Conservation (phyloP, 2,888 invertebrate species). For the Aspidapion aeneum region DNA sequence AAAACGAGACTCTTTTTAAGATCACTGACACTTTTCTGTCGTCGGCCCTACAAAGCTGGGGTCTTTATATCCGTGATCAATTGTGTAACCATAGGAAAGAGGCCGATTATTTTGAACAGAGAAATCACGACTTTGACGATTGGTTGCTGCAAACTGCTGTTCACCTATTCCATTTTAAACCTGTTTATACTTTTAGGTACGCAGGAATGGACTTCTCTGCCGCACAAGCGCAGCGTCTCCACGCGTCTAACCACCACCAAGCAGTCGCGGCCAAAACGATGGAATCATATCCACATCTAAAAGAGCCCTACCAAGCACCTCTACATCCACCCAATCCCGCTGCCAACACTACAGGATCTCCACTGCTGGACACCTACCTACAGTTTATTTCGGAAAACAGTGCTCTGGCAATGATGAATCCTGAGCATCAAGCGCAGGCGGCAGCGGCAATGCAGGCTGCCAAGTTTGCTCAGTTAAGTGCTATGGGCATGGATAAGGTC, state of each 20-base stretch:
- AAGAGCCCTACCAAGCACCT: conserved; percentile 67
- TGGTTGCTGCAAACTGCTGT: no score
- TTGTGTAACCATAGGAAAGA: no score
- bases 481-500: conserved; percentile 52
- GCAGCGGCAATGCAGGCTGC: conserved; percentile 72
- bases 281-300: conserved; percentile 61
- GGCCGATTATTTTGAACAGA: no score
- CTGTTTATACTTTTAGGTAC: background rate
- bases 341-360: conserved; percentile 63
- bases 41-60: no score
- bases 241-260: background rate
- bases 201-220: background rate
- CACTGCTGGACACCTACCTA: conserved; percentile 81
- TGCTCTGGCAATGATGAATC: conserved; percentile 56
- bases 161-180: no score
- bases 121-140: no score
- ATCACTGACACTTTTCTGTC: no score
- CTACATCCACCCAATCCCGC: conserved; percentile 46
- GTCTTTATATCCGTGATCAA: no score
- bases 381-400: conserved; percentile 86
- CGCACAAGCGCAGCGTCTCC: background rate
- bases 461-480: conserved; percentile 74
- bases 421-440: conserved; percentile 59
- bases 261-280: conserved; percentile 66
- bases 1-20: no score